Percentiles rank a stretch among this genome's conserved stretches.
Conservation (phyloP, 2,888 invertebrate species). For the Teleogryllus oceanicus region DNA sequence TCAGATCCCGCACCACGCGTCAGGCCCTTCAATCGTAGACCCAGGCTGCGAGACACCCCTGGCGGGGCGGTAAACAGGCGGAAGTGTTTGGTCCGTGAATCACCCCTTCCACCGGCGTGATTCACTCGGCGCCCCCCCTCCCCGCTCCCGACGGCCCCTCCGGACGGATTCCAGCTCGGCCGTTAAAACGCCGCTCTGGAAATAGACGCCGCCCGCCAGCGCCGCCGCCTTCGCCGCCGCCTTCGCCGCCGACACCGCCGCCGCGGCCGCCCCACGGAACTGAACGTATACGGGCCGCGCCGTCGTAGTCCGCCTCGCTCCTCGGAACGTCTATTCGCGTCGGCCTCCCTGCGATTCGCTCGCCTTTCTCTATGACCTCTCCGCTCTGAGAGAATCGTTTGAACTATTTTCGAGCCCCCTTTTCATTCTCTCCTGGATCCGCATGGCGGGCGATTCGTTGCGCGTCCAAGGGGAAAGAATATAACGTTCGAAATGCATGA, state of each 20-base stretch:
- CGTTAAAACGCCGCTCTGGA: background rate
- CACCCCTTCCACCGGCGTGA: background rate
- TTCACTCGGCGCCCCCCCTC: background rate
- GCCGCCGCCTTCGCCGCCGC: background rate
- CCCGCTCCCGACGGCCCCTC: background rate
- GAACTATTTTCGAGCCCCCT: too few relatives aligned
- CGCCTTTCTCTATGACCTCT: too few relatives aligned
- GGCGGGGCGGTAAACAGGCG: slow-evolving; percentile 18
- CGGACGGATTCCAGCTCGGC: background rate
- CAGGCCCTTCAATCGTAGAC: too few relatives aligned
- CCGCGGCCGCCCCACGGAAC: background rate
- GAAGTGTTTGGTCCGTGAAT: background rate
- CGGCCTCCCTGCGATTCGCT: too few relatives aligned
- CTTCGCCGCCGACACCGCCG: background rate
- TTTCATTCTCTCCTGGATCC: too few relatives aligned
- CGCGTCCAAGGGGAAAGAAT: too few relatives aligned
- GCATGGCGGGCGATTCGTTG: too few relatives aligned
- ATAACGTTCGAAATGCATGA: too few relatives aligned
- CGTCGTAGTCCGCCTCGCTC: too few relatives aligned
- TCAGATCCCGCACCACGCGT: too few relatives aligned
- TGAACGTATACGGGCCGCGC: background rate
- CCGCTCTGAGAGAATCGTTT: too few relatives aligned
- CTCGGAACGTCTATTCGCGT: too few relatives aligned
- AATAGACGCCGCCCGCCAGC: background rate
- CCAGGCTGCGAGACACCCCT: background rate